These are phyloP conservation scores for Rhynchotus rufescens DNA, from an alignment of 2,797 vertebrate genomes.

Conservation along the genomic window DNA sequence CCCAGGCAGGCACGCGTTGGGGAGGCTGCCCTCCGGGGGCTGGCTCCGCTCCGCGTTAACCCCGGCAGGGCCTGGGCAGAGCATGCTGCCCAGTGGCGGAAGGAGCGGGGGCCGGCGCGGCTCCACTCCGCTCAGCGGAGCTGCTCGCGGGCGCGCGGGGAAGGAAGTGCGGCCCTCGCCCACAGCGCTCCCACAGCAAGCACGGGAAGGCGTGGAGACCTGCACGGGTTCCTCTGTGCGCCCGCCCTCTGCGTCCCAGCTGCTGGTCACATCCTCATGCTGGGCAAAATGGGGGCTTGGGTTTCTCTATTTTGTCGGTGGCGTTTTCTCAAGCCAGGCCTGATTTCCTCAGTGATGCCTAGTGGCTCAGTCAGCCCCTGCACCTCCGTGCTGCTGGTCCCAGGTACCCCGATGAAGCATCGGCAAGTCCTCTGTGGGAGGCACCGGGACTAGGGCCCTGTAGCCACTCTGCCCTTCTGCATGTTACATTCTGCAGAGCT, in stretches of 20 bases:
- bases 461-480: slow-evolving; percentile 1
- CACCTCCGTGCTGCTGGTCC: slow-evolving; percentile 17
- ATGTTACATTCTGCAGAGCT: neutral
- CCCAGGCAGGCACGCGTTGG: neutral
- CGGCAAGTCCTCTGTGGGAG: slow-evolving; percentile 6
- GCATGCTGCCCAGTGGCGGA: neutral
- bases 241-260: neutral
- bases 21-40: too few relatives aligned
- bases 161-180: neutral
- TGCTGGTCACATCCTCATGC: neutral
- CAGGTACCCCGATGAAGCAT: neutral
- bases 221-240: neutral
- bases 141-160: neutral
- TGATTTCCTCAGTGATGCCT: neutral
- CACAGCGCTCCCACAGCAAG: neutral
- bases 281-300: neutral
- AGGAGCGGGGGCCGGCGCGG: neutral
- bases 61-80: too few relatives aligned
- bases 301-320: neutral
- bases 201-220: neutral
- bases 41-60: neutral
- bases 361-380: neutral
- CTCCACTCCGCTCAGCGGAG: too few relatives aligned
- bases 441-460: neutral
- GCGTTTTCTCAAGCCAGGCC: neutral